Percentiles rank a stretch among this genome's conserved stretches.
phyloP scores from a whole-genome alignment of 2,113 vertebrate species.

The Ursus arctos region DNA sequence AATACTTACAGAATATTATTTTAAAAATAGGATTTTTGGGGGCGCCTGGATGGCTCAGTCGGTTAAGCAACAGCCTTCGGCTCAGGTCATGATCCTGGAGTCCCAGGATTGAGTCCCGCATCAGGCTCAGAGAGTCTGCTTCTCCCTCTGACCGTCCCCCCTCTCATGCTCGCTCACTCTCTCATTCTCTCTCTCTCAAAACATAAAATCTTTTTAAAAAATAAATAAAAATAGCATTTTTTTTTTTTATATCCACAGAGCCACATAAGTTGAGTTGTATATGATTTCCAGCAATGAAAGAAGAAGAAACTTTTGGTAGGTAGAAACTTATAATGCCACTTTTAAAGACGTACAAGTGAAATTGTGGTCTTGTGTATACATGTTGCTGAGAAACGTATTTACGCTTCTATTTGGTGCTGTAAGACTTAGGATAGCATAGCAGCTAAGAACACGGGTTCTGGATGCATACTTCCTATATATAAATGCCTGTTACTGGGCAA shows the following conservation, averaged over 20 bases:
- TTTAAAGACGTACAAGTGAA: neutral
- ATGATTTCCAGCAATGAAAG: slow-evolving; percentile 13
- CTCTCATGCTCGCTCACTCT: too few relatives aligned
- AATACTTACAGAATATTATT: neutral
- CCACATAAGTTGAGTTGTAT: neutral
- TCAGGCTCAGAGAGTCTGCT: too few relatives aligned
- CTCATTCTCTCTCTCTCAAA: too few relatives aligned
- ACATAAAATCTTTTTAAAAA: too few relatives aligned
- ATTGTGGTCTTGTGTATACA: neutral
- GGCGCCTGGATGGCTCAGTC: too few relatives aligned
- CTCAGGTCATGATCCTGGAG: too few relatives aligned
- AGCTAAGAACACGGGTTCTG: neutral
- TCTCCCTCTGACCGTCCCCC: too few relatives aligned
- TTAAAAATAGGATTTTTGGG: neutral
- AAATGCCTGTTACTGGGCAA: neutral
- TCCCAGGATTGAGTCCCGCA: too few relatives aligned
- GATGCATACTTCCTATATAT: neutral
- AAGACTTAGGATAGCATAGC: neutral
- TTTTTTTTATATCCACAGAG: neutral
- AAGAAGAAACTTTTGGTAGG: neutral
- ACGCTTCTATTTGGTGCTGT: neutral
- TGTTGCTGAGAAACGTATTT: neutral
- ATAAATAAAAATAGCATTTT: neutral
- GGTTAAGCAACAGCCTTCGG: too few relatives aligned
- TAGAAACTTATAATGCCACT: neutral